phyloP scores from a whole-genome alignment of 2,113 vertebrate genomes.

The Rhabdornis inornatus region DNA sequence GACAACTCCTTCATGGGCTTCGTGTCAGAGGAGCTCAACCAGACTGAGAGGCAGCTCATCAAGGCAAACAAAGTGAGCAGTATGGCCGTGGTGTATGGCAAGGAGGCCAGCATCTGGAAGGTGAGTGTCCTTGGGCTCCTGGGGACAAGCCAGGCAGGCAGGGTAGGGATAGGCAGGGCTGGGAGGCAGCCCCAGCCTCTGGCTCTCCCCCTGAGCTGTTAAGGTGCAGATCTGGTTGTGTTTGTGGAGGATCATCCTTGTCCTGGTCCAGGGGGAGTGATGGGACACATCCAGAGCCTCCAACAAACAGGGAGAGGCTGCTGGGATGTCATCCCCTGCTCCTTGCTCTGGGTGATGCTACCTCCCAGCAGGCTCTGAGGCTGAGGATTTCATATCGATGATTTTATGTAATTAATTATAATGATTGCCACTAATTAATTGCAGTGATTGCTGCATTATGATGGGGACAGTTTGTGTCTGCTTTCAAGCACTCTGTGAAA shows the following conservation, averaged over 20 bases:
- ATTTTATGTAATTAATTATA: not conserved
- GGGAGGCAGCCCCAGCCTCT: not conserved
- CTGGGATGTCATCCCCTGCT: not conserved
- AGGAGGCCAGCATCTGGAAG: constrained; percentile 98
- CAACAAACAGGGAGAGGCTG: not conserved
- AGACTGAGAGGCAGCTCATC: constrained; percentile 83
- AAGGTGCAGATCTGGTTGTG: not conserved
- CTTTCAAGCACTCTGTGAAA: not conserved
- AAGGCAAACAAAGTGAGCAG: constrained; percentile 86
- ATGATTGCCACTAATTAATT: not conserved
- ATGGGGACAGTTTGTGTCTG: not conserved
- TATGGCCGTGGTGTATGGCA: constrained; percentile 96
- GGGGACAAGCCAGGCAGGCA: not conserved
- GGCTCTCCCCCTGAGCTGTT: not conserved
- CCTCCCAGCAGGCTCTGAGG: not conserved
- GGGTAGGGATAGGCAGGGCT: not conserved
- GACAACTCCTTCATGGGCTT: constrained; percentile 99
- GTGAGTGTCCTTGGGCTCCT: constrained; percentile 54
- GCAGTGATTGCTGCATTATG: not conserved
- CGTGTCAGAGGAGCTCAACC: constrained; percentile 91
- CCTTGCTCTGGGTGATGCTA: not conserved
- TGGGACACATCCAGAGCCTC: not conserved
- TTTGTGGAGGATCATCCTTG: not conserved
- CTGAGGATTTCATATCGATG: rapidly evolving
- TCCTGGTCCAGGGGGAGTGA: rapidly evolving